Conservation (phyloP, 35 echinoderm and acorn worm genomes). For the Lytechinus variegatus region DNA sequence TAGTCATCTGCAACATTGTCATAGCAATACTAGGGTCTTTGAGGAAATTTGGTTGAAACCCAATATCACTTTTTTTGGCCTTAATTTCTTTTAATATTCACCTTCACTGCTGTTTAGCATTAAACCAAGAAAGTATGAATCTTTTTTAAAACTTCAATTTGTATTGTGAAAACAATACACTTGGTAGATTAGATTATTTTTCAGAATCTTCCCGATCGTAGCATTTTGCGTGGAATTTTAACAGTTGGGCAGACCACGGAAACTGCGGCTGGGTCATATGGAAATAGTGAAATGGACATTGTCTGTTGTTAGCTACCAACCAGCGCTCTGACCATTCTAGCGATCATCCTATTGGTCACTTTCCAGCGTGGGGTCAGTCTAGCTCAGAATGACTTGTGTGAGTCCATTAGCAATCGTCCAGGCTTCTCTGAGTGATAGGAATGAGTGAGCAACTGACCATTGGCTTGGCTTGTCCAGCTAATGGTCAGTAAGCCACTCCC, state of each 20-base stretch:
- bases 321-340: constrained; percentile 14
- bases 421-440: background rate
- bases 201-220: background rate
- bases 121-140: background rate
- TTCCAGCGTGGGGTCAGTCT: background rate
- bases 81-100: no score
- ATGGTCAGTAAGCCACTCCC: constrained; percentile 4
- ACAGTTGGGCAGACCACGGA: background rate
- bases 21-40: no score
- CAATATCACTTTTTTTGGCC: no score
- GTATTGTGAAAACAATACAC: background rate
- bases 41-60: no score
- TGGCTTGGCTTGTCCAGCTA: background rate
- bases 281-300: background rate
- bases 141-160: background rate
- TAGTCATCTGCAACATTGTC: no score
- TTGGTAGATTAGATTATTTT: background rate
- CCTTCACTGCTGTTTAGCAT: background rate
- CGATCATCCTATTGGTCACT: constrained; percentile 35
- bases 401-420: constrained; percentile 19
- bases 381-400: background rate
- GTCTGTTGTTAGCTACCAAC: background rate
- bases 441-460: background rate
- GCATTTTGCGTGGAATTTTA: background rate
- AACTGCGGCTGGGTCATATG: background rate